Conservation (phyloP, 1,140 invertebrate genomes). For the Copidosoma floridanum region DNA sequence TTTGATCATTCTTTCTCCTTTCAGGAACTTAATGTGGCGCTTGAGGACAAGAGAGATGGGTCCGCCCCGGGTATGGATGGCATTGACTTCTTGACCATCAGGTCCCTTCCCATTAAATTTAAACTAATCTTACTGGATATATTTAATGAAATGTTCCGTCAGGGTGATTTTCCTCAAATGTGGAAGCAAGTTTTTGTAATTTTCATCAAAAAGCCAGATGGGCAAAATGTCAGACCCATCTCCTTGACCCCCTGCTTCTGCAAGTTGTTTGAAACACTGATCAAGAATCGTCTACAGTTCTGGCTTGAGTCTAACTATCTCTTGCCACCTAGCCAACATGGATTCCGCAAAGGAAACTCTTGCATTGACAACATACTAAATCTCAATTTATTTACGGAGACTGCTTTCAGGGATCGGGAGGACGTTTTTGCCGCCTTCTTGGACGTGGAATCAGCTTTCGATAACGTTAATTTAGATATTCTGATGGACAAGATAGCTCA, state of each 20-base stretch:
- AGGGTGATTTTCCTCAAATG: too few species aligned
- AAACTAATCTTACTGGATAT: too few species aligned
- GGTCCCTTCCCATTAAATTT: too few species aligned
- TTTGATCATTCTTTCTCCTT: background rate
- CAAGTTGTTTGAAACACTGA: too few species aligned
- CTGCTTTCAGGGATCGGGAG: background rate
- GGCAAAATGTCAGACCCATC: too few species aligned
- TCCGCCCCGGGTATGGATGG: too few species aligned
- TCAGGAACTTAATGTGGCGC: background rate
- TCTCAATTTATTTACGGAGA: background rate
- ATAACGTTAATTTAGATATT: constrained; percentile 21
- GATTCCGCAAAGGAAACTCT: background rate
- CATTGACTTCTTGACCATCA: too few species aligned
- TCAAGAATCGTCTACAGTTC: background rate
- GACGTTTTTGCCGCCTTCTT: constrained; percentile 2
- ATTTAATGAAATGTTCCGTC: too few species aligned
- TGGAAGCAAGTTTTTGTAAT: too few species aligned
- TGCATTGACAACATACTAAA: constrained; percentile 9
- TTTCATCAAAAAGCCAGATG: too few species aligned
- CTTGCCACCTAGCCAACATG: background rate
- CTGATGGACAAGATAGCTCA: constrained; percentile 8
- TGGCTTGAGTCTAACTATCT: background rate
- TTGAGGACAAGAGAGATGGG: background rate
- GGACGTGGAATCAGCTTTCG: constrained; percentile 18
- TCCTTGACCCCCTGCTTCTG: too few species aligned